Evolutionary conservation across 2,797 vertebrate species (phyloP).

Genomic region (Salmo trutta): DNA sequence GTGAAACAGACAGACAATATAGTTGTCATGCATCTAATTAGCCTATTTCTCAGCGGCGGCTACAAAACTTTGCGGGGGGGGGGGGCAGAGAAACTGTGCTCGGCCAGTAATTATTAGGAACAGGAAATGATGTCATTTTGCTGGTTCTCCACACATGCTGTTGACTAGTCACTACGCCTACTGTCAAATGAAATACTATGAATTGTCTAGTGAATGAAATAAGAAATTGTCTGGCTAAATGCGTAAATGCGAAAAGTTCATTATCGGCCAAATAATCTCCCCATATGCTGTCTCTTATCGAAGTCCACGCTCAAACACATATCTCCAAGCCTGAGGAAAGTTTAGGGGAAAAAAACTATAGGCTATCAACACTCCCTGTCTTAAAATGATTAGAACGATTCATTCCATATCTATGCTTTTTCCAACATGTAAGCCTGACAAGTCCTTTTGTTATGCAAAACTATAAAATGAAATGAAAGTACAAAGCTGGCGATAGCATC

Average conservation of each 20-base stretch:
- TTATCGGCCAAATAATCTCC: constrained; percentile 27
- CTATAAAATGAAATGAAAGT: constrained; percentile 51
- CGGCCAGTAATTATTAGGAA: neutral
- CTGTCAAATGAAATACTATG: neutral
- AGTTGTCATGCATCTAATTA: neutral
- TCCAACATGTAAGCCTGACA: constrained; percentile 35
- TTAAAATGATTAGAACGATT: constrained; percentile 13
- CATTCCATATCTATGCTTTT: constrained; percentile 32
- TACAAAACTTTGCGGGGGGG: no score
- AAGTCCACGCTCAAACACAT: constrained; percentile 17
- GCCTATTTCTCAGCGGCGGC: no score
- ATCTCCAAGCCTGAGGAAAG: constrained; percentile 2
- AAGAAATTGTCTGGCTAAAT: neutral
- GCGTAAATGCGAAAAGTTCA: constrained; percentile 19
- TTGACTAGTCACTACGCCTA: neutral
- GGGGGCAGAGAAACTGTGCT: no score
- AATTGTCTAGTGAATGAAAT: neutral
- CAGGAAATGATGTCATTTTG: neutral
- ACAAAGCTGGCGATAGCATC: constrained; percentile 49
- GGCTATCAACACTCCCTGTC: constrained; percentile 6
- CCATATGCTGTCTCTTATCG: neutral
- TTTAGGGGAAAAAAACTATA: constrained; percentile 14
- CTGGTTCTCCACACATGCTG: neutral
- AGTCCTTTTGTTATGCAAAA: constrained; percentile 57
- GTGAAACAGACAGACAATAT: neutral